Evolutionary conservation across 2,888 invertebrate genomes (phyloP).

Genomic region (Nezara viridula): DNA sequence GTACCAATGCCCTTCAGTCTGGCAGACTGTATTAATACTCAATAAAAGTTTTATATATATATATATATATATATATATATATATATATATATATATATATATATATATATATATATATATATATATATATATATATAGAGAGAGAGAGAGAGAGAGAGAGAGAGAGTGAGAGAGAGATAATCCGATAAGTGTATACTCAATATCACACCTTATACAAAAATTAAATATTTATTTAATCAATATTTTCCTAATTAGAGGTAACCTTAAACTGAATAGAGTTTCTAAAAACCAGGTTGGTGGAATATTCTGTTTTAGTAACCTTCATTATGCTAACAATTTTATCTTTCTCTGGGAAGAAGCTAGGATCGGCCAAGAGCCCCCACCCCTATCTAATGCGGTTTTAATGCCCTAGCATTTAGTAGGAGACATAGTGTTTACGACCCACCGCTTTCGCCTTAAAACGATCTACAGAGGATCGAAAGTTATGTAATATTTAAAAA

Average conservation of each 20-base stretch:
- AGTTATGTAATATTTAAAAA: neutral
- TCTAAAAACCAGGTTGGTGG: neutral
- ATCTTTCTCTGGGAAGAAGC: neutral
- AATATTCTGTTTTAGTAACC: neutral
- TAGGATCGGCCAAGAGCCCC: neutral
- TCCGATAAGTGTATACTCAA: no score
- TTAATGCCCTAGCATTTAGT: slow-evolving; percentile 13
- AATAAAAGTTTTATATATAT: no score
- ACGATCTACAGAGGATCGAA: neutral
- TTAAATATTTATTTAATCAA: neutral
- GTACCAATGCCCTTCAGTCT: no score
- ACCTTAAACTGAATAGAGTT: neutral
- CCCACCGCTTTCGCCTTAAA: neutral
- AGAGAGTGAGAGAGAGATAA: no score
- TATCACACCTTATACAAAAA: no score
- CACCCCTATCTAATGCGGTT: slow-evolving; percentile 5
- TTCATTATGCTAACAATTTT: neutral
- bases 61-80: no score
- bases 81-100: no score
- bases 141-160: no score
- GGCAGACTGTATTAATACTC: no score
- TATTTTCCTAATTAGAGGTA: neutral
- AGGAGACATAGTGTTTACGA: neutral
- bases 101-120: no score
- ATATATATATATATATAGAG: no score